phyloP scores from a whole-genome alignment of 2,888 invertebrate species.

The Drosophila picticornis region DNA sequence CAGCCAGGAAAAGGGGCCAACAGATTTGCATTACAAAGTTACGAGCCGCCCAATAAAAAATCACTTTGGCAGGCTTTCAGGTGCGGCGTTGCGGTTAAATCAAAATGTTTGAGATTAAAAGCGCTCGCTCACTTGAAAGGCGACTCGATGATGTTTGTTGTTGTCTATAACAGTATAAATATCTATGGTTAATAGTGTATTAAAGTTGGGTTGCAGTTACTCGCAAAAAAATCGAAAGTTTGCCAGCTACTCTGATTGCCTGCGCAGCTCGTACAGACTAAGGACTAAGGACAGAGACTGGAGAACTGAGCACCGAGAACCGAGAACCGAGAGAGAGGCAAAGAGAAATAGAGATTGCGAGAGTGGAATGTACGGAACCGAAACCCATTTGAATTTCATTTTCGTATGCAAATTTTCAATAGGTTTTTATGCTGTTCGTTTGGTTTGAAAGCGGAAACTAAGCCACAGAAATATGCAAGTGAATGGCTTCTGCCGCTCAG shows the following conservation, averaged over 20 bases:
- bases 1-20: conserved; percentile 1
- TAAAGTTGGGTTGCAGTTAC: conserved; percentile 27
- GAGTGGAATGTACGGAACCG: conserved; percentile 39
- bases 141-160: conserved; percentile 14
- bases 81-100: conserved; percentile 21
- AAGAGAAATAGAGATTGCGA: background rate
- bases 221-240: conserved; percentile 58
- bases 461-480: conserved; percentile 75
- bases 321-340: background rate
- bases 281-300: background rate
- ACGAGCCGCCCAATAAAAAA: conserved; percentile 59
- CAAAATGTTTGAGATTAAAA: conserved; percentile 64
- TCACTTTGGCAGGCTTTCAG: conserved; percentile 51
- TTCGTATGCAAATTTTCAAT: conserved; percentile 76
- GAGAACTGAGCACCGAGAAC: background rate
- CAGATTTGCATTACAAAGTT: conserved; percentile 72
- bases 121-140: conserved; percentile 34
- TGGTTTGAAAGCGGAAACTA: conserved; percentile 70
- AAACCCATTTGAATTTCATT: conserved; percentile 77
- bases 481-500: conserved; percentile 56
- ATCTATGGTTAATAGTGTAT: conserved; percentile 47
- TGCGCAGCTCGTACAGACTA: conserved; percentile 17
- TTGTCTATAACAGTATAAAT: conserved; percentile 44
- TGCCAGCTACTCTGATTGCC: conserved; percentile 36
- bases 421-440: conserved; percentile 70